These are phyloP conservation scores for Lycaon pictus DNA, from an alignment of 2,113 vertebrate species.

Conservation along the genomic window DNA sequence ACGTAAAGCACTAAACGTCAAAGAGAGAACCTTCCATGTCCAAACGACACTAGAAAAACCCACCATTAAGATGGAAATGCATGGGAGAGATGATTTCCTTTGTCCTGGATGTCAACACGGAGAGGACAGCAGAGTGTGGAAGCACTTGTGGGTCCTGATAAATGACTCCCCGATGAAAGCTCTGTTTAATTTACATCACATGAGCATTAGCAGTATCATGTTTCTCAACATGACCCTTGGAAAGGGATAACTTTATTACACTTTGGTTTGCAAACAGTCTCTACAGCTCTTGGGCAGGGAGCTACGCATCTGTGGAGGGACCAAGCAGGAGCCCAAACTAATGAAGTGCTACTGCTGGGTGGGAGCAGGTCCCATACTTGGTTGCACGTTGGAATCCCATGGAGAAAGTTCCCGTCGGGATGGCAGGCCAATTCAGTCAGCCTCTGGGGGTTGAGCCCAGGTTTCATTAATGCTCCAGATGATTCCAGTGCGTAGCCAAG, in stretches of 20 bases:
- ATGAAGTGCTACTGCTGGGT: background rate
- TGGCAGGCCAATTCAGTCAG: background rate
- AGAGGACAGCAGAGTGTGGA: background rate
- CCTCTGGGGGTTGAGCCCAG: background rate
- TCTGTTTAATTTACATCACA: slow-evolving; percentile 8
- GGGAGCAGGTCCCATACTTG: background rate
- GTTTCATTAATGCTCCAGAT: background rate
- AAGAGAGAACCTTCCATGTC: background rate
- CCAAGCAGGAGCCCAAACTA: background rate
- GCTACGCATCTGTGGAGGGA: background rate
- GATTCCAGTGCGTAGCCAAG: background rate
- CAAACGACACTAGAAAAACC: background rate
- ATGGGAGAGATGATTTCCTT: background rate
- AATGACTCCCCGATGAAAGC: background rate
- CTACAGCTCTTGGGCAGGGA: background rate
- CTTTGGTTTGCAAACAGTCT: background rate
- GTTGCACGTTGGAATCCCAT: background rate
- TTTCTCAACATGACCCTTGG: background rate
- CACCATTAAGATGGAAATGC: background rate
- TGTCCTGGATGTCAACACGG: background rate
- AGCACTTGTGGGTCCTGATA: background rate
- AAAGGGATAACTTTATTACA: background rate
- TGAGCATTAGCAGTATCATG: background rate
- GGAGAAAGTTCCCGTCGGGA: background rate
- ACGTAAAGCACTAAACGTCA: background rate